These are phyloP conservation scores for Choloepus hoffmanni DNA, from an alignment of 2,113 vertebrate species.

Conservation along the genomic window DNA sequence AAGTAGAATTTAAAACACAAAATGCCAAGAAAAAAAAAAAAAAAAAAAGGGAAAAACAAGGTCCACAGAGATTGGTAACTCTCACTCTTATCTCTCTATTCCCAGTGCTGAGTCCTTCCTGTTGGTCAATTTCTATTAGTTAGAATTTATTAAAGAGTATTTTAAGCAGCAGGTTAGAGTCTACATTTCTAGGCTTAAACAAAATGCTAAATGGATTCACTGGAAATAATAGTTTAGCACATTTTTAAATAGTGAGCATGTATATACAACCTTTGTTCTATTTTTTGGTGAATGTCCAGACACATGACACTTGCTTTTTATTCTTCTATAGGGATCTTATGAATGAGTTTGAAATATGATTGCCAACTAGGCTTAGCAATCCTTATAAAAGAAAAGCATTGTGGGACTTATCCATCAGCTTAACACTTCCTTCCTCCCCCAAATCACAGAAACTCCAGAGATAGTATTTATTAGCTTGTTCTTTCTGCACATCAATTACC, in stretches of 20 bases:
- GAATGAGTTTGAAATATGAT: slow-evolving; percentile 74
- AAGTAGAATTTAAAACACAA: background rate
- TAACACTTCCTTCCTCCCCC: slow-evolving; percentile 70
- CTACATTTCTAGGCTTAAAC: slow-evolving; percentile 1
- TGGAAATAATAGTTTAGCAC: slow-evolving; percentile 62
- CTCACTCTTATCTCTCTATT: background rate
- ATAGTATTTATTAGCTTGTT: slow-evolving; percentile 80
- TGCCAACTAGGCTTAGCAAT: slow-evolving; percentile 70
- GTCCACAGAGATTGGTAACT: background rate
- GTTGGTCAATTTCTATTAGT: background rate
- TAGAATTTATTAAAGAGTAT: background rate
- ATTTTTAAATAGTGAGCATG: slow-evolving; percentile 52
- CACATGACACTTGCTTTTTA: slow-evolving; percentile 69
- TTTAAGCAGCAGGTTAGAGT: slow-evolving; percentile 13
- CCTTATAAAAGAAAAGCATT: slow-evolving; percentile 69
- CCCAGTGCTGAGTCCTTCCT: background rate
- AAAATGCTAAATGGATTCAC: slow-evolving; percentile 55
- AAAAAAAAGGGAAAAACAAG: background rate
- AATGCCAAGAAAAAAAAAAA: background rate
- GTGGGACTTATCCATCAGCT: slow-evolving; percentile 75
- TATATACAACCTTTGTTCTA: slow-evolving; percentile 29
- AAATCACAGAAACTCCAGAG: slow-evolving; percentile 78
- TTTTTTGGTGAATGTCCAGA: slow-evolving; percentile 58
- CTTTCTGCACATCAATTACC: slow-evolving; percentile 80
- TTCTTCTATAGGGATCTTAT: slow-evolving; percentile 69